Evolutionary conservation across 92 coral and sea anemone genomes (phyloP), one percentile per base, ranked within the genome.

Genomic region (Desmophyllum pertusum): DNA sequence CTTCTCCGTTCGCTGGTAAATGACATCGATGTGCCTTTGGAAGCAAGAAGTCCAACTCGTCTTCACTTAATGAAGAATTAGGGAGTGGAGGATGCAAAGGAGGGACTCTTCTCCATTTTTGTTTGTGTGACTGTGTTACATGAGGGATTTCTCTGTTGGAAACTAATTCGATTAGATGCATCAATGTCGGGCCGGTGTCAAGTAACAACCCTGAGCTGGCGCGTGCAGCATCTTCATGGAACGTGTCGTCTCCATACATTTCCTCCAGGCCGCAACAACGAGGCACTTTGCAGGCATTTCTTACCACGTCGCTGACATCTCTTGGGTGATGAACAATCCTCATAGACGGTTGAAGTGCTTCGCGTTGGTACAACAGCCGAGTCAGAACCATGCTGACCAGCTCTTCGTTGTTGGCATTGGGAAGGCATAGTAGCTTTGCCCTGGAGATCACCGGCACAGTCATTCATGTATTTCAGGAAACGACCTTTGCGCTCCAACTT

Each of bases 341-440:
- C 57, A 83, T 64, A 85, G 61, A 67, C 64, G 78, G n/a, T 50
- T 43, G 46, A 43, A 81, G 73, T 78, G 73, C 39, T 86, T 74
- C 6, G 85, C 85, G 65, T 79, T n/a, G 90, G 78, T 86, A 72
- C 37, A 86, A n/a, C 67, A 57, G 66, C 69, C 15, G 90, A 86
- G 80, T 86, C 78, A 52, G n/a, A 86, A 86, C 90, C 75, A 86
- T 37, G 86, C 86, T 66, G 31, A 48, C 86, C 78, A 81, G 63
- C 89, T 85, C 75, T 85, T 85, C 75, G 91, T 76, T 76, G 88
- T 73, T 76, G 88, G 91, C n/a, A 69, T 88, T 88, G 63, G 91
- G 91, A 42, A n/a, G 84, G 88, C 85, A 88, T 76, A 65, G 71
- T 76, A 31, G 71, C 85, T 63, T 78, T 62, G 69, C 81, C 81